Evolutionary conservation across 1,140 invertebrate species (phyloP), one percentile per base, ranked within the genome.

Genomic region (Rhynchophorus ferrugineus): DNA sequence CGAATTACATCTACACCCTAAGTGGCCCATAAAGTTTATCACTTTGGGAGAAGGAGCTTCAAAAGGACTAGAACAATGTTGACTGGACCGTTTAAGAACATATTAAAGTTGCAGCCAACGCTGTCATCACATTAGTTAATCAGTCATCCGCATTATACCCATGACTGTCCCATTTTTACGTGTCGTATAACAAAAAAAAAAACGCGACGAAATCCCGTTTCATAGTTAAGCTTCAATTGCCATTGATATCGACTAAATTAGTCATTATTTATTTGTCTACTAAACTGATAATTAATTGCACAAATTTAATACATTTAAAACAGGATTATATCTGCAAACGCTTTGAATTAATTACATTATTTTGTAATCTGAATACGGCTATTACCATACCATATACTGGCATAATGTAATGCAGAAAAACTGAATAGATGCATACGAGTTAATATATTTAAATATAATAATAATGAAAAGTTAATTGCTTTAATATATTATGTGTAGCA

Each of bases 11-110:
- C 52, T 44, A 45, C 54, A 55, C 52, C 47, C 52, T 49, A 59
- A 59, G 58, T 59, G 58, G 54, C 49, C 46, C 42, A 59, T 59
- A 57, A 59, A 59, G 43, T 59, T 59, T 57, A 59, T 59, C 58
- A 53, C 54, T 57, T 35, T 20, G 37, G 50, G 54, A 54, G 45
- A 45, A 51, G 36, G 44, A 45, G 19, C 21, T 21, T 20, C 33
- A 5, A 48, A 44, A 19, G 21, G 1, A 9, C 17, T 44, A 18
- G 20, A n/a, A 44, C 43, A 44, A 44, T 44, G 43, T 44, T 44
- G 29, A 13, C 14, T 44, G 20, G 22, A 18, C 14, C 22, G 43
- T 18, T 18, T 18, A 14, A 44, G 43, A 18, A 3, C n/a, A 17
- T 22, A 24, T 14, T 21, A 44, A 19, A 44, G 21, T 21, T 20